Conservation (phyloP, 2,113 vertebrate genomes). For the Azemiops feae region DNA sequence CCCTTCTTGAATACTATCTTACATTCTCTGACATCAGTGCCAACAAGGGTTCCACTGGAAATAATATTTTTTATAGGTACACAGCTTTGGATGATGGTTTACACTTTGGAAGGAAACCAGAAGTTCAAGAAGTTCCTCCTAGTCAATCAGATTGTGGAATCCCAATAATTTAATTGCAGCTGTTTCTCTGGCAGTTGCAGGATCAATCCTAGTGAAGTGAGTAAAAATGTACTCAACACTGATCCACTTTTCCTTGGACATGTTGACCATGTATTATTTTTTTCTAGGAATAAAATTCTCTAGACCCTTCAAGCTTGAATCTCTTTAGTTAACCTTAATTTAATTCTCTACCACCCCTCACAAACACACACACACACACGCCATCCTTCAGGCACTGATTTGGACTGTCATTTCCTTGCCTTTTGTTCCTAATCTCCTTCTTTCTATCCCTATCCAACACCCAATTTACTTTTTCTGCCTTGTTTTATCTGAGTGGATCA, state of each 20-base stretch:
- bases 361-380: too few species aligned
- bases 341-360: not conserved
- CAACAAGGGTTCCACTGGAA: not conserved
- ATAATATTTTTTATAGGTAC: not conserved
- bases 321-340: not conserved
- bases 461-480: not conserved
- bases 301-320: not conserved
- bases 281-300: not conserved
- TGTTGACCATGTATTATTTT: not conserved
- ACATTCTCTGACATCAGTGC: not conserved
- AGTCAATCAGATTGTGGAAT: not conserved
- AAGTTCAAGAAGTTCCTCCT: not conserved
- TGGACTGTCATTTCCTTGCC: not conserved
- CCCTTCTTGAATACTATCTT: not conserved
- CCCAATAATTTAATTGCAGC: not conserved
- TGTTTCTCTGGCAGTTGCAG: not conserved
- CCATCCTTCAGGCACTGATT: not conserved
- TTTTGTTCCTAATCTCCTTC: not conserved
- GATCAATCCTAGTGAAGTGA: not conserved
- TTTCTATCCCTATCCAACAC: not conserved
- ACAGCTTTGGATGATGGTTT: not conserved
- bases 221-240: not conserved
- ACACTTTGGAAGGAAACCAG: not conserved
- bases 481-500: not conserved
- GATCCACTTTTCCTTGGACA: not conserved